Evolutionary conservation across 2,797 vertebrate genomes (phyloP).

Genomic region (Lerista edwardsae): DNA sequence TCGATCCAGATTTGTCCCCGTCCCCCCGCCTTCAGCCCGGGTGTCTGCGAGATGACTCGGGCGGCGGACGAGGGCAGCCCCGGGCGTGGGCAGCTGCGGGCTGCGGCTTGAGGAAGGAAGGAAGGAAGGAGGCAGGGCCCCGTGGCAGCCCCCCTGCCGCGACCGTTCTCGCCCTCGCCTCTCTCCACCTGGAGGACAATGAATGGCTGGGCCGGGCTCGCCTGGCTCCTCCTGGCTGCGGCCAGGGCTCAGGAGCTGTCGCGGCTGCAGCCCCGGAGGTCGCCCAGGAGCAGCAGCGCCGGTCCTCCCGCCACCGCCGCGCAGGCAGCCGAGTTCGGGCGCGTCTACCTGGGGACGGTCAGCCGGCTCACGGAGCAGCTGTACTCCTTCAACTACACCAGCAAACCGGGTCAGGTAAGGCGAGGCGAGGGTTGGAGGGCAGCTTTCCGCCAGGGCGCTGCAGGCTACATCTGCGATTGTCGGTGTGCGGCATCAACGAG

Average conservation of each 20-base stretch:
- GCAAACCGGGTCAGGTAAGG: constrained; percentile 78
- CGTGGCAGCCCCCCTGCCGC: too few species aligned
- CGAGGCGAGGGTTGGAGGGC: background rate
- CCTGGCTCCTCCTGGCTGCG: background rate
- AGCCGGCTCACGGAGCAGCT: constrained; percentile 72
- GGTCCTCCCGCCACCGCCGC: constrained; percentile 25
- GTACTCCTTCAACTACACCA: constrained; percentile 79
- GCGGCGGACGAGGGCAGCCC: background rate
- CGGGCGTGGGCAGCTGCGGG: background rate
- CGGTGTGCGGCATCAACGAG: too few species aligned
- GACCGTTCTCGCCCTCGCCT: background rate
- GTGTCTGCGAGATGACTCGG: background rate
- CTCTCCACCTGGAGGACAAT: background rate
- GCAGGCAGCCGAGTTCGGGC: constrained; percentile 70
- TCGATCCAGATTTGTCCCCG: background rate
- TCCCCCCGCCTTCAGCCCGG: too few species aligned
- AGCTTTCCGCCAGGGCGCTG: too few species aligned
- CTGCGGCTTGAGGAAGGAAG: background rate
- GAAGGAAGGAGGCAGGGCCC: background rate
- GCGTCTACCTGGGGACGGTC: constrained; percentile 73
- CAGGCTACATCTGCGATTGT: too few species aligned
- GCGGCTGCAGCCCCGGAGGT: constrained; percentile 8
- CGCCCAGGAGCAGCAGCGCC: background rate
- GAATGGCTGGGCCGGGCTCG: constrained; percentile 31
- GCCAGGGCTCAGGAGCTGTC: constrained; percentile 17